A percentile compares a stretch with the other conserved stretches of the same genome.
Evolutionary conservation across 2,797 vertebrate species (phyloP).

Genomic region (Monodelphis domestica): DNA sequence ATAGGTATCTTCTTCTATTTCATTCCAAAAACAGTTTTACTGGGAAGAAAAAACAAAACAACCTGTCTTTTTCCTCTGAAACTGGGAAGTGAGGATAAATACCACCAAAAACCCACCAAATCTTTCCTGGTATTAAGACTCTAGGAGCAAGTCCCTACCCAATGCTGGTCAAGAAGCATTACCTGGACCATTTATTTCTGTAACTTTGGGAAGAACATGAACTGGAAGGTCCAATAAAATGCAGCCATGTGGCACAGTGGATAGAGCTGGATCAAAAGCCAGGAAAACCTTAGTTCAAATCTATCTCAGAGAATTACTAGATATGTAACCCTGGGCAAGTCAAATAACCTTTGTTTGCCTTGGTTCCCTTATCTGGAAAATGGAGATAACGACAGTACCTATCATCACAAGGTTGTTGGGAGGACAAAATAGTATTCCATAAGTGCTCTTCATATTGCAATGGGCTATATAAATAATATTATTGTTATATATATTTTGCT

Average conservation of each 20-base stretch:
- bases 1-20: conserved; percentile 34
- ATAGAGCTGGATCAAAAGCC: background rate
- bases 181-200: background rate
- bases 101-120: conserved; percentile 45
- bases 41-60: background rate
- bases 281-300: background rate
- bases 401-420: background rate
- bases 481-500: background rate
- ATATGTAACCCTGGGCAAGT: background rate
- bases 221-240: background rate
- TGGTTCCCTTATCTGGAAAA: background rate
- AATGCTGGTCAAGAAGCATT: background rate
- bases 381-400: background rate
- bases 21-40: conserved; percentile 31
- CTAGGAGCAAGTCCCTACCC: background rate
- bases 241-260: background rate
- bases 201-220: background rate
- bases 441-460: no score
- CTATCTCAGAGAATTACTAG: background rate
- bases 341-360: background rate
- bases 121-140: background rate
- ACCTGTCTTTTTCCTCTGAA: conserved; percentile 8
- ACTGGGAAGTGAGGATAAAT: conserved; percentile 46
- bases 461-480: background rate
- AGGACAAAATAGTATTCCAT: background rate